Base-by-base conservation (phyloP, 2,888 invertebrate genomes). In the Drosophila anceps region DNA sequence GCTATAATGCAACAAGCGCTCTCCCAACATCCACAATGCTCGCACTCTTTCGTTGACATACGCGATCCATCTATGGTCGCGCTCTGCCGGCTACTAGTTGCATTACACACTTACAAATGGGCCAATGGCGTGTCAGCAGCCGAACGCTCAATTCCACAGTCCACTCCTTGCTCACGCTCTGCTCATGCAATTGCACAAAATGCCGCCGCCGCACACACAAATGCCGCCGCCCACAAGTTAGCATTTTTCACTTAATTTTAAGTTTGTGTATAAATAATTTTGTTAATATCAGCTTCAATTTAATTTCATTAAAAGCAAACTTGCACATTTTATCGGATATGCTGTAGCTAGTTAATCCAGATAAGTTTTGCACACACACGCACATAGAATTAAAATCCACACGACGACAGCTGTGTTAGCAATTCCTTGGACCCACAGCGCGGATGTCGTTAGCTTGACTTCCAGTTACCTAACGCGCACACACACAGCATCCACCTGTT, bases 381-480 rank as follows among this genome's bases (percentile, higher is more conserved):
- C 62, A 81, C 70, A 73, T 66, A 73, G 76, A 75, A 82, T 86
- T 78, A 73, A 75, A 81, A 67, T 63, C 74, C 64, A 39, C 43
- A 18, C 57, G 50, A 35, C 54, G 66, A 71, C 58, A 44, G 53
- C 62, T 54, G 46, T 48, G 37, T 15, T 29, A 27, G 53, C n/a
- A 50, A 6, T 13, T 48, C 55, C 37, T 35, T 29, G 51, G 46
- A 44, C 65, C 59, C 57, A 63, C 46, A 53, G 27, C 18, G 13
- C 37, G 64, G 50, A 43, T 61, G 48, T 63, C 48, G 60, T 51
- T 58, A 57, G 66, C 66, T 73, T 69, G 79, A 39, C 69, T 63
- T 33, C 39, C 31, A 41, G 55, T 57, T 43, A 15, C 31, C 66
- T 31, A 35, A 13, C 33, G 5, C 33, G 24, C 15, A 53, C 33